Evolutionary conservation across 1,140 invertebrate genomes (phyloP).

Genomic region (Pachyrhynchus sulphureomaculatus): DNA sequence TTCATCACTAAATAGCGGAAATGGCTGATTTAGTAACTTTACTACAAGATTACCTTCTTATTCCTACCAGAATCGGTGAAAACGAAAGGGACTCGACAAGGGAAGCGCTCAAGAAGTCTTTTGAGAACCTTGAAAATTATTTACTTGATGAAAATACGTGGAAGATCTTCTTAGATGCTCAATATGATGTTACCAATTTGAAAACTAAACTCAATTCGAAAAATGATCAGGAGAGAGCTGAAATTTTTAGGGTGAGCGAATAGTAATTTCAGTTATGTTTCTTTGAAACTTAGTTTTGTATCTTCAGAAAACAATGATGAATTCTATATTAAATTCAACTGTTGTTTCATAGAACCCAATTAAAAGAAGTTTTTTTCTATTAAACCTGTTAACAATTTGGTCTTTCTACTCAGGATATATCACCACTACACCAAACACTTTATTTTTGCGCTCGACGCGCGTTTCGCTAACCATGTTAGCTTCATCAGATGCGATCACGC

Average conservation of each 20-base stretch:
- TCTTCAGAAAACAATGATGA: no score
- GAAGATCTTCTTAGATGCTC: constrained; percentile 31
- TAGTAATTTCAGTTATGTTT: background rate
- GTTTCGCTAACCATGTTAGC: no score
- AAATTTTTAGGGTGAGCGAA: constrained; percentile 28
- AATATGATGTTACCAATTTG: constrained; percentile 25
- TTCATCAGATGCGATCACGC: no score
- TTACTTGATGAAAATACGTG: constrained; percentile 26
- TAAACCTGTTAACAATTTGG: no score
- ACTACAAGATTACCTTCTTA: constrained; percentile 22
- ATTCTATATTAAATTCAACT: no score
- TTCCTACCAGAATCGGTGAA: constrained; percentile 7
- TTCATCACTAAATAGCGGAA: background rate
- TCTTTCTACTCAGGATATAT: no score
- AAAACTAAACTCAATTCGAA: constrained; percentile 27
- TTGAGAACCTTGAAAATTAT: constrained; percentile 19
- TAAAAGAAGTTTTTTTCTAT: no score
- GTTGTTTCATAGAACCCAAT: no score
- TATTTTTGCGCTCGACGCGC: no score
- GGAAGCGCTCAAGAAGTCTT: constrained; percentile 6
- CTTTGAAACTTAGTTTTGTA: no score
- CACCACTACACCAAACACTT: no score
- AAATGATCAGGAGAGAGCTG: constrained; percentile 23
- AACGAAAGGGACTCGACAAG: constrained; percentile 10
- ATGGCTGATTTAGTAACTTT: constrained; percentile 21